Conservation (phyloP, 2,113 vertebrate species). For the Callipepla squamata region DNA sequence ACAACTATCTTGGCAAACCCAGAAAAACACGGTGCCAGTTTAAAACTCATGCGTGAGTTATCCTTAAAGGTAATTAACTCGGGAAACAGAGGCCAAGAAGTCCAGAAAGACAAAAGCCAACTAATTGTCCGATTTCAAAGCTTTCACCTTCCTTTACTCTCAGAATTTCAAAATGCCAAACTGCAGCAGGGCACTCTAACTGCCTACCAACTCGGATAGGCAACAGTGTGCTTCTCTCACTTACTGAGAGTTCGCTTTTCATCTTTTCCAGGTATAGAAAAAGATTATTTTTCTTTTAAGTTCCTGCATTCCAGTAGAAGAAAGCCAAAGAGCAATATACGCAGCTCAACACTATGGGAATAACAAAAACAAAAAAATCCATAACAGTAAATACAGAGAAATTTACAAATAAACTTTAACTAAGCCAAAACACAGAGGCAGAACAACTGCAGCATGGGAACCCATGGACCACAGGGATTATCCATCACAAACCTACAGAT, state of each 20-base stretch:
- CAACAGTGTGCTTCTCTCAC: not conserved
- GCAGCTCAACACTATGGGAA: rapidly evolving
- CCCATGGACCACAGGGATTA: not conserved
- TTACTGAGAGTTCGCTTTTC: not conserved
- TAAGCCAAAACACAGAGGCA: not conserved
- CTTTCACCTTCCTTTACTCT: not conserved
- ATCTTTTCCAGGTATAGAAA: not conserved
- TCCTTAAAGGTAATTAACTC: not conserved
- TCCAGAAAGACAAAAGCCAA: not conserved
- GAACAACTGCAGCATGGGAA: not conserved
- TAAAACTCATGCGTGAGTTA: not conserved
- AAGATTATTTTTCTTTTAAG: not conserved
- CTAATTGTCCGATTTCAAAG: not conserved
- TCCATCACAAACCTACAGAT: not conserved
- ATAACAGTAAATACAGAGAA: not conserved
- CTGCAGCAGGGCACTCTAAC: not conserved
- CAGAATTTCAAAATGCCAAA: not conserved
- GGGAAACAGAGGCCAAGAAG: not conserved
- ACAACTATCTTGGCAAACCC: not conserved
- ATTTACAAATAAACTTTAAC: not conserved
- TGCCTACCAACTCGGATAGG: not conserved
- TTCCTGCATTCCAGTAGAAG: not conserved
- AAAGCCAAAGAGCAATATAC: not conserved
- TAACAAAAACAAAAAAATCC: not conserved
- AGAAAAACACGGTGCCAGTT: not conserved